Base-by-base conservation (phyloP, 2,797 vertebrate species). In the Pangasius larnaudii region DNA sequence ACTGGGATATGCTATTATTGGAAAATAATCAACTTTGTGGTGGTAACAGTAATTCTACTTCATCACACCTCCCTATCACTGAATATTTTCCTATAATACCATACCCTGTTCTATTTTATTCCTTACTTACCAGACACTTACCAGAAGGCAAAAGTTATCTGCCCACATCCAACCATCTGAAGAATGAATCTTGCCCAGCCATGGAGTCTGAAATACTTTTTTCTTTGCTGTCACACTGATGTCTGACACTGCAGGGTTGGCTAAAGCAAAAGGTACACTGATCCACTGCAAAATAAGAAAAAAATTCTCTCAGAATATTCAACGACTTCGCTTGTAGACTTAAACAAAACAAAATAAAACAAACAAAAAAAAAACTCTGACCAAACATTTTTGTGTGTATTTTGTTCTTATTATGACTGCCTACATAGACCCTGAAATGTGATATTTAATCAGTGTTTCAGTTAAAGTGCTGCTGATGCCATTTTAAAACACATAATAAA, bases 71-170 rank as follows among this genome's bases (percentile, higher is more conserved):
- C 71, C 22, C 27, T 56, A 14, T 56, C n/a, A 33, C n/a, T 78
- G n/a, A 78, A 30, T 33, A 78, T 74, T 74, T 42, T 72, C 69
- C 19, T 10, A 74, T 46, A 24, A 46, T 74, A 46, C 22, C 13
- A 30, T 56, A n/a, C 13, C 1, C 24, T 51, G 5, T n/a, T 30
- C 27, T 77, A 11, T 36, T 53, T 79, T 63, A 82, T 46, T 46
- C 7, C 7, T 36, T 59, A 39, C 11, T 82, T 63, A 61, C 3
- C 77, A 36, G 36, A 94, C 95, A 94, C 95, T 94, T 96, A 99
- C 98, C 97, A 99, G 93, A 90, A 99, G 95, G 91, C 97, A 96
- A 93, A 99, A 98, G 94, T 98, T 98, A 93, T 99, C 98, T 58
- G 98, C 91, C 98, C 98, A 99, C 51, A 95, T 96, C 94, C 97